Conservation (phyloP, 2,888 invertebrate genomes). For the Limnephilus rhombicus region DNA sequence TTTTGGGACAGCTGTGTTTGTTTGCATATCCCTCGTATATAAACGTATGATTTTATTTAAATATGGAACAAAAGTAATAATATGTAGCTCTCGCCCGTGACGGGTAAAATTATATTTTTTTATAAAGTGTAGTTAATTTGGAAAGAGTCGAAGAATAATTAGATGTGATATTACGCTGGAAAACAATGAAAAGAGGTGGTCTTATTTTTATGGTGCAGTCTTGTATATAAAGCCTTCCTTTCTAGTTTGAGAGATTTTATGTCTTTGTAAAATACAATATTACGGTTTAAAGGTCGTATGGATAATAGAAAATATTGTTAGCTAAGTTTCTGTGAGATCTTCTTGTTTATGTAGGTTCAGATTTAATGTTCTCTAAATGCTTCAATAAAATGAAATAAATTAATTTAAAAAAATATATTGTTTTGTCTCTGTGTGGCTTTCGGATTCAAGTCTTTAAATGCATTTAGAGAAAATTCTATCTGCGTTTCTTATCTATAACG, state of each 20-base stretch:
- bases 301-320: background rate
- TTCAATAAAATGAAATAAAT: background rate
- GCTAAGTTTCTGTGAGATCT: background rate
- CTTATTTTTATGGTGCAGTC: background rate
- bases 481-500: background rate
- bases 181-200: constrained; percentile 1
- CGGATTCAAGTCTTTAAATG: background rate
- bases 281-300: background rate
- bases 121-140: background rate
- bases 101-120: background rate
- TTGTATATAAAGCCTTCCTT: background rate
- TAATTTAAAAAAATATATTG: background rate
- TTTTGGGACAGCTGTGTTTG: background rate
- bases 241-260: background rate
- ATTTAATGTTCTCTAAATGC: background rate
- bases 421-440: background rate
- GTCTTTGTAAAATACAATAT: background rate
- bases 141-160: background rate
- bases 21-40: background rate
- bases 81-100: background rate
- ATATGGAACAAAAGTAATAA: background rate
- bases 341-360: background rate
- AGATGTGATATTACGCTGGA: background rate
- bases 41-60: background rate
- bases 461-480: background rate